A percentile compares a stretch with the other conserved stretches of the same genome.
Conservation (phyloP, 2,797 vertebrate genomes). For the Cynodonichthys magdalenae region DNA sequence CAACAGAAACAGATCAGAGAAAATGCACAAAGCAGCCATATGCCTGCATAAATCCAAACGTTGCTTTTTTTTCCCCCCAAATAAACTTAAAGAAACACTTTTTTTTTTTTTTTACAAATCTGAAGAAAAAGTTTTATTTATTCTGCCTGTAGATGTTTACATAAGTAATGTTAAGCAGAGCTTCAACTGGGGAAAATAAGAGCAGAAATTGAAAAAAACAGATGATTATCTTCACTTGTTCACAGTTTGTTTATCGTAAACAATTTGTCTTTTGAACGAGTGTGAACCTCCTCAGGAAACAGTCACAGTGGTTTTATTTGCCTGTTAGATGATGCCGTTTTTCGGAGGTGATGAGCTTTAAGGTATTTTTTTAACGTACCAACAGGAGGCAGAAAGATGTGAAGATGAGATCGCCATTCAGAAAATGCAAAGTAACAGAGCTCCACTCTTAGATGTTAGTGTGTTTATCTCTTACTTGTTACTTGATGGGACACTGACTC, state of each 20-base stretch:
- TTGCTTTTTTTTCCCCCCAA: background rate
- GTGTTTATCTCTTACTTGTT: constrained; percentile 39
- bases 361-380: background rate
- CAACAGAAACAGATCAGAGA: background rate
- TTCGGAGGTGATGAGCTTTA: background rate
- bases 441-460: constrained; percentile 40
- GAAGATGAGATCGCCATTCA: background rate
- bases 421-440: constrained; percentile 45
- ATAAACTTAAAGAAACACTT: background rate
- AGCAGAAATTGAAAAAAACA: background rate
- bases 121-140: background rate
- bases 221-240: background rate
- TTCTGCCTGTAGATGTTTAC: background rate
- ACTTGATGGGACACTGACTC: constrained; percentile 42
- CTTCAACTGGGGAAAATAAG: background rate
- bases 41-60: background rate
- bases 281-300: no score
- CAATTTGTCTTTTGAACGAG: no score
- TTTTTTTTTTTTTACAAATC: background rate
- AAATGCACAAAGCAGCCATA: background rate
- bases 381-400: background rate
- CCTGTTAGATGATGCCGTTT: background rate
- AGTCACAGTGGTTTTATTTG: no score
- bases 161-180: background rate
- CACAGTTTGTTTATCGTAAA: background rate